These are phyloP conservation scores for Setophaga coronata DNA, from an alignment of 2,113 vertebrate species.

Conservation along the genomic window DNA sequence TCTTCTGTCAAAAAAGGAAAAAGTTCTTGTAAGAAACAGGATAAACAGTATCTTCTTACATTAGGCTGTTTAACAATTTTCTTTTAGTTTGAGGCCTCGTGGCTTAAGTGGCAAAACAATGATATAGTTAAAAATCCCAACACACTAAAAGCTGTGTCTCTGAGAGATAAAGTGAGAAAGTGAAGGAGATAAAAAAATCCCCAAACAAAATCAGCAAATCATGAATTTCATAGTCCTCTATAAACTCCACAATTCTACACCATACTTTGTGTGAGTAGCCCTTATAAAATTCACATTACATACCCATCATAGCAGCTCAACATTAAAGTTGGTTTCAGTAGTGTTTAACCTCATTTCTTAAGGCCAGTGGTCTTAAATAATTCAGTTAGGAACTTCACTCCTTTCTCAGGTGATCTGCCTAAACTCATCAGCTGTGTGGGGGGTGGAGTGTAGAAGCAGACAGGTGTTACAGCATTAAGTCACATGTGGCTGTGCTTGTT, in stretches of 20 bases:
- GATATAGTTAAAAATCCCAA: background rate
- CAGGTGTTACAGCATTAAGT: background rate
- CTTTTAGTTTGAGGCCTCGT: background rate
- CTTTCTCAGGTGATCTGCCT: background rate
- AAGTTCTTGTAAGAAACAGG: background rate
- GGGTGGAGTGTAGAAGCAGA: background rate
- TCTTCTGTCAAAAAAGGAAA: background rate
- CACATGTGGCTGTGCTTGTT: background rate
- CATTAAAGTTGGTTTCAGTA: background rate
- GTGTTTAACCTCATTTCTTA: background rate
- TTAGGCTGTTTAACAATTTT: background rate
- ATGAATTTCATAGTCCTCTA: background rate
- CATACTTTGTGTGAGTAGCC: background rate
- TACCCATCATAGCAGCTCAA: background rate
- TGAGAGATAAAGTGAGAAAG: too few relatives aligned
- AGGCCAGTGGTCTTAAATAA: background rate
- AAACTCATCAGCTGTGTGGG: background rate
- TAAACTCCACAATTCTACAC: background rate
- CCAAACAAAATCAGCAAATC: background rate
- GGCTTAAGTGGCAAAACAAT: background rate
- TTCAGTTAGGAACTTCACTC: background rate
- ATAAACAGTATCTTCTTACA: background rate
- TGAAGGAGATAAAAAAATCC: background rate
- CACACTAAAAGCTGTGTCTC: background rate
- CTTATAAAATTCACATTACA: background rate